A percentile compares a stretch with the other conserved stretches of the same genome.
Conservation (phyloP, 2,113 vertebrate species). For the Alethe castanea region DNA sequence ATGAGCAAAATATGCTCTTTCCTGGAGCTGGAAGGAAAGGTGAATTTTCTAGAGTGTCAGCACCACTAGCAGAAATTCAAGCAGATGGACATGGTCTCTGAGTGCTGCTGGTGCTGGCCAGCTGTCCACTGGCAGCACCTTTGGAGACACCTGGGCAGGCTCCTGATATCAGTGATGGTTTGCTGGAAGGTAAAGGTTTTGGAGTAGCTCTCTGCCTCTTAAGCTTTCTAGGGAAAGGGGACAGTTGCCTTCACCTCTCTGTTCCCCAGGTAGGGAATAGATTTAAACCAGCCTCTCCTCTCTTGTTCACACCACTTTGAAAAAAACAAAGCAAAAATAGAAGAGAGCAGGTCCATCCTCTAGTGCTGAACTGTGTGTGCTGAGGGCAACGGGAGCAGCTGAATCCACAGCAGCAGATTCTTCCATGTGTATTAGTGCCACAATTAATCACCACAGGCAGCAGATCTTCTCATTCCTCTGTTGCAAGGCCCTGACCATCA, state of each 20-base stretch:
- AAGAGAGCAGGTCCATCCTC: accelerated
- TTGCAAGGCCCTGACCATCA: background rate
- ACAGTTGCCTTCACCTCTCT: background rate
- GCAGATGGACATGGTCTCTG: background rate
- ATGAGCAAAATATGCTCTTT: background rate
- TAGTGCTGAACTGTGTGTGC: background rate
- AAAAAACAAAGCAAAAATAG: background rate
- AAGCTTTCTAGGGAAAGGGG: background rate
- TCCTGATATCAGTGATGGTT: background rate
- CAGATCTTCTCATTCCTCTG: background rate
- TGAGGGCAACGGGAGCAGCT: background rate
- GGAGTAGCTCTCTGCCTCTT: background rate
- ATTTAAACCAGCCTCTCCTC: background rate
- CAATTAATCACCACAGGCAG: background rate
- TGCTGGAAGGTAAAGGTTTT: background rate
- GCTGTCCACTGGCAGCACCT: background rate
- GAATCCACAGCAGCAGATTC: background rate
- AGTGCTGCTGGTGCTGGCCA: background rate
- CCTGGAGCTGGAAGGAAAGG: background rate
- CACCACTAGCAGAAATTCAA: background rate
- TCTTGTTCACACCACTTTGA: background rate
- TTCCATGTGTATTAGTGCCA: accelerated
- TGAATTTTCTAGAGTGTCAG: background rate
- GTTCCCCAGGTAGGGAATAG: background rate
- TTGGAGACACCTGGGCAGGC: background rate